Percentiles rank a stretch among this genome's conserved stretches.
phyloP scores from a whole-genome alignment of 1,140 invertebrate genomes.

The Cardiocondyla obscurior region DNA sequence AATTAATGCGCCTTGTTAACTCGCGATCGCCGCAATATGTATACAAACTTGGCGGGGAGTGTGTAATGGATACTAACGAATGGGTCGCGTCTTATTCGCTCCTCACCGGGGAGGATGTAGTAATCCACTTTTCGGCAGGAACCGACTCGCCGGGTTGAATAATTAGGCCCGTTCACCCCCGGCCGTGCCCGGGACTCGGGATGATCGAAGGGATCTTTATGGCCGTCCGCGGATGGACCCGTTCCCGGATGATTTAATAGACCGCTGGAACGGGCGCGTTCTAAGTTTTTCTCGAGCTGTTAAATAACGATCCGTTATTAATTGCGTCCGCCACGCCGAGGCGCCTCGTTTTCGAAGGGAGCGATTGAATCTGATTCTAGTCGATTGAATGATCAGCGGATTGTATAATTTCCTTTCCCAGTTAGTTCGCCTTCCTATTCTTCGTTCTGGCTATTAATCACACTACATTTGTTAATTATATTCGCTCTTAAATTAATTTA shows the following conservation, averaged over 20 bases:
- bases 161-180: constrained; percentile 61
- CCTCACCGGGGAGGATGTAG: constrained; percentile 41
- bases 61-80: constrained; percentile 61
- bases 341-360: background rate
- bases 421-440: background rate
- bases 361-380: background rate
- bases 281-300: background rate
- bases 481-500: too few relatives aligned
- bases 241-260: constrained; percentile 35
- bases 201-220: constrained; percentile 57
- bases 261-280: constrained; percentile 25
- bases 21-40: constrained; percentile 42
- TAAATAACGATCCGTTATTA: constrained; percentile 44
- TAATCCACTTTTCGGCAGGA: constrained; percentile 65
- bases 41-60: constrained; percentile 41
- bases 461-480: background rate
- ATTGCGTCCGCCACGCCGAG: background rate
- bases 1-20: constrained; percentile 68
- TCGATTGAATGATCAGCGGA: background rate
- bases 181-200: constrained; percentile 24
- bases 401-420: background rate
- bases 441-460: background rate
- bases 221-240: constrained; percentile 23
- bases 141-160: constrained; percentile 57
- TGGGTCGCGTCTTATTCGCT: constrained; percentile 28